Conservation (phyloP, 2,888 invertebrate species). For the Tenthredo mesomela region DNA sequence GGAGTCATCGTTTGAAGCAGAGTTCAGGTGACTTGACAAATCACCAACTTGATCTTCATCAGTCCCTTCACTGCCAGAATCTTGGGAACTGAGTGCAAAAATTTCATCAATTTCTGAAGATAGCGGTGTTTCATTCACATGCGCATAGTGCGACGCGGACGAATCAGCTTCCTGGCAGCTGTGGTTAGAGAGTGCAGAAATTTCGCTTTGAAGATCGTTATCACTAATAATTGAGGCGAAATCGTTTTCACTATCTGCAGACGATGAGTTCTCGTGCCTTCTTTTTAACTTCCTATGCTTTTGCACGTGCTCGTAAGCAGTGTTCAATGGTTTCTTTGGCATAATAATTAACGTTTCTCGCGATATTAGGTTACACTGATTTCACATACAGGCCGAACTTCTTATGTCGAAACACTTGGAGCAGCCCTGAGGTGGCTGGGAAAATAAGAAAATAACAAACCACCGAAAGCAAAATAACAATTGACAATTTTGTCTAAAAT, state of each 20-base stretch:
- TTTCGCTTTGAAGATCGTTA: not conserved
- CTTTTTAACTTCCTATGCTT: not conserved
- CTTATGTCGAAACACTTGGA: too few relatives aligned
- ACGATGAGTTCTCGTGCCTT: not conserved
- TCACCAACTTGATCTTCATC: not conserved
- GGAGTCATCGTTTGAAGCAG: not conserved
- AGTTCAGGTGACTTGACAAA: not conserved
- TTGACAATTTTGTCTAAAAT: too few relatives aligned
- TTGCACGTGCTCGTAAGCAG: conserved; percentile 9
- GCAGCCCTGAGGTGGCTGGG: too few relatives aligned
- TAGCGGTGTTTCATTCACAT: not conserved
- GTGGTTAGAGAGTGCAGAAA: not conserved
- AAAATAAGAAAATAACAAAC: too few relatives aligned
- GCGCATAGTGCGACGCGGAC: not conserved
- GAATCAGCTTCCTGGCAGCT: not conserved
- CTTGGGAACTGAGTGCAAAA: not conserved
- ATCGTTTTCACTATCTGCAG: not conserved
- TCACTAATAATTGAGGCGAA: conserved; percentile 11
- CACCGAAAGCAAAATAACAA: too few relatives aligned
- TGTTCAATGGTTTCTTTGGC: not conserved
- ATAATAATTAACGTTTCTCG: not conserved
- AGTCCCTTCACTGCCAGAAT: not conserved
- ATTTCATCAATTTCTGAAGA: not conserved
- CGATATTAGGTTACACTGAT: too few relatives aligned
- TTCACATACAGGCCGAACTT: too few relatives aligned